Evolutionary conservation across 1,140 invertebrate genomes (phyloP).

Genomic region (Bombus balteatus): DNA sequence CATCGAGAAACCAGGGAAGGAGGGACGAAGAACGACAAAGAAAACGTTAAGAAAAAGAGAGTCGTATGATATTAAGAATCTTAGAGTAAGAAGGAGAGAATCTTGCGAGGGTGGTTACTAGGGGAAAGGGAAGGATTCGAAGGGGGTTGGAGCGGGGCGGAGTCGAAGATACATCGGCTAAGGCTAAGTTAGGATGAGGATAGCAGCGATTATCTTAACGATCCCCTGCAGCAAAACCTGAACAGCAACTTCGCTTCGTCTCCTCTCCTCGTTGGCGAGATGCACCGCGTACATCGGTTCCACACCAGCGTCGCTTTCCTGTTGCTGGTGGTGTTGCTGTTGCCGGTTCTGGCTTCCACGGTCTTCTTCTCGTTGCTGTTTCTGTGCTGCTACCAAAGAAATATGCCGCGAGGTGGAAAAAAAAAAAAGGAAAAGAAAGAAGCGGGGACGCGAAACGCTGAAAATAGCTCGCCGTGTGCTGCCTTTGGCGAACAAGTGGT

Average conservation of each 20-base stretch:
- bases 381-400: conserved; percentile 43
- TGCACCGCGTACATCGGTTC: conserved; percentile 6
- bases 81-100: conserved; percentile 15
- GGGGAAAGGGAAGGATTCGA: conserved; percentile 16
- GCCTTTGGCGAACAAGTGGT: conserved; percentile 37
- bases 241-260: conserved; percentile 78
- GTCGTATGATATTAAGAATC: no score
- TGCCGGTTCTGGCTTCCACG: conserved; percentile 31
- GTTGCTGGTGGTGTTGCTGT: conserved; percentile 56
- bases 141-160: conserved; percentile 42
- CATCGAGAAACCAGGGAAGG: not conserved
- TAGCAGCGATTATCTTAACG: conserved; percentile 82
- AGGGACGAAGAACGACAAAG: not conserved
- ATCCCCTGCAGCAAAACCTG: conserved; percentile 81
- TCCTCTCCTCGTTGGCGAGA: conserved; percentile 15
- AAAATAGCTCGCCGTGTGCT: conserved; percentile 61
- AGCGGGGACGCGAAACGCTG: conserved; percentile 50
- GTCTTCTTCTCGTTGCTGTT: conserved; percentile 7
- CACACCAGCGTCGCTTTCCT: conserved; percentile 38
- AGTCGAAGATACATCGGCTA: conserved; percentile 65
- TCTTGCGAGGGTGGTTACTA: not conserved
- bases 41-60: conserved; percentile 14
- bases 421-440: not conserved
- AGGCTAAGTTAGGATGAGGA: conserved; percentile 81
- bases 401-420: not conserved